These are phyloP conservation scores for Argyresthia goedartella DNA, from an alignment of 2,888 invertebrate genomes.

Conservation along the genomic window DNA sequence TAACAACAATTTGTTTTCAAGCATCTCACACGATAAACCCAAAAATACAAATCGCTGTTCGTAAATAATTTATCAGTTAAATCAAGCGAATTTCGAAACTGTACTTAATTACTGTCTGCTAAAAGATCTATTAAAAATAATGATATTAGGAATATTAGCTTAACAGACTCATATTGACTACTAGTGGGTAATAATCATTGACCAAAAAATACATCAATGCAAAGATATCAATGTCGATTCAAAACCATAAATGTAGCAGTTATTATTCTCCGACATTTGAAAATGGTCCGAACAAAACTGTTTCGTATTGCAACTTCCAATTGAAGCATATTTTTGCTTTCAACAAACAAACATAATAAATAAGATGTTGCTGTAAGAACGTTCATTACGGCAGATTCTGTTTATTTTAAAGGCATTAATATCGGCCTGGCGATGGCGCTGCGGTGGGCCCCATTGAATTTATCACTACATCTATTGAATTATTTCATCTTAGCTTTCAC, in stretches of 20 bases:
- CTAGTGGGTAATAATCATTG: too few species aligned
- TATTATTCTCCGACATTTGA: not conserved
- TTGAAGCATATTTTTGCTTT: constrained; percentile 28
- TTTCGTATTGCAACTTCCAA: constrained; percentile 10
- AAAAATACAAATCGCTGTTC: too few species aligned
- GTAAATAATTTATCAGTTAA: too few species aligned
- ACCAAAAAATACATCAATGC: too few species aligned
- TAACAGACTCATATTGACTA: too few species aligned
- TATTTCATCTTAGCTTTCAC: constrained; percentile 4
- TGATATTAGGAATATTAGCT: too few species aligned
- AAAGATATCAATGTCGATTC: not conserved
- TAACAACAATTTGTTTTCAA: too few species aligned
- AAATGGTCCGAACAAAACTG: not conserved
- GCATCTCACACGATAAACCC: too few species aligned
- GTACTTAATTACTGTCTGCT: too few species aligned
- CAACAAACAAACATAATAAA: constrained; percentile 30
- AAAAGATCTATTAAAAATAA: too few species aligned
- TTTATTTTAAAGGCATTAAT: constrained; percentile 34
- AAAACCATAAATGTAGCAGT: not conserved
- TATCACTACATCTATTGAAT: constrained; percentile 25
- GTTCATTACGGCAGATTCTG: constrained; percentile 33
- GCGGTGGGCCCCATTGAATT: constrained; percentile 45
- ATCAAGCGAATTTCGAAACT: too few species aligned
- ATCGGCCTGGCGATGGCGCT: constrained; percentile 24
- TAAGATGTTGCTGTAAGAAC: constrained; percentile 18